Conservation (phyloP, 2,113 vertebrate species). For the Porphyrio hochstetteri region DNA sequence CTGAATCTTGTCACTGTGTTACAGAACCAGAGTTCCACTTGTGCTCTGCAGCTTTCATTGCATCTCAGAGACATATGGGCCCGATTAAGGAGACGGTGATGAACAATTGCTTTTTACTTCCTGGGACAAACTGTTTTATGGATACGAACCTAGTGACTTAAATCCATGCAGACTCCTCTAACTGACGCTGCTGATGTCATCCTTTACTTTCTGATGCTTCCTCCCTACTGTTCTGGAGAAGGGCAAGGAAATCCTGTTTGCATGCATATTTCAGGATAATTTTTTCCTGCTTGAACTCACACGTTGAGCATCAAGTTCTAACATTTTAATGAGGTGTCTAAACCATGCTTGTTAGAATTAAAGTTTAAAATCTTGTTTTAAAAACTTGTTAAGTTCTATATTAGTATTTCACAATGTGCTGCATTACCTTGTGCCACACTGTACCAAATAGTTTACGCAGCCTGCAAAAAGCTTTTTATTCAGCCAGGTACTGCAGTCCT, state of each 20-base stretch:
- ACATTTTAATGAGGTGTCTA: not conserved
- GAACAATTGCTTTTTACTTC: not conserved
- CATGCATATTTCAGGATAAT: conserved; percentile 33
- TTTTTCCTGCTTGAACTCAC: not conserved
- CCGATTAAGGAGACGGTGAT: not conserved
- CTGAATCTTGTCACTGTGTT: not conserved
- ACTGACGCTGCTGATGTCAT: not conserved
- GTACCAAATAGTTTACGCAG: not conserved
- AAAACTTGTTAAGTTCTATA: not conserved
- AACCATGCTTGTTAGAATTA: conserved; percentile 8
- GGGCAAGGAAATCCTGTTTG: not conserved
- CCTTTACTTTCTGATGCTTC: not conserved
- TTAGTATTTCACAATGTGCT: conserved; percentile 19
- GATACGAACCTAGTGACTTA: not conserved
- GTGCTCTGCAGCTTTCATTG: not conserved
- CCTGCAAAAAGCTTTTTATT: not conserved
- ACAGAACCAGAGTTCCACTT: not conserved
- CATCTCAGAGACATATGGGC: not conserved
- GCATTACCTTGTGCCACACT: not conserved
- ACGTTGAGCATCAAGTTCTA: not conserved
- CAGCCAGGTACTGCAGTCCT: not conserved
- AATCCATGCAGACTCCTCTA: not conserved
- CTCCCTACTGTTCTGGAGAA: not conserved
- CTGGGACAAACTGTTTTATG: not conserved
- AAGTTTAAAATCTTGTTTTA: conserved; percentile 20